Conservation (phyloP, 2,888 invertebrate genomes). For the Microctonus hyperodae region DNA sequence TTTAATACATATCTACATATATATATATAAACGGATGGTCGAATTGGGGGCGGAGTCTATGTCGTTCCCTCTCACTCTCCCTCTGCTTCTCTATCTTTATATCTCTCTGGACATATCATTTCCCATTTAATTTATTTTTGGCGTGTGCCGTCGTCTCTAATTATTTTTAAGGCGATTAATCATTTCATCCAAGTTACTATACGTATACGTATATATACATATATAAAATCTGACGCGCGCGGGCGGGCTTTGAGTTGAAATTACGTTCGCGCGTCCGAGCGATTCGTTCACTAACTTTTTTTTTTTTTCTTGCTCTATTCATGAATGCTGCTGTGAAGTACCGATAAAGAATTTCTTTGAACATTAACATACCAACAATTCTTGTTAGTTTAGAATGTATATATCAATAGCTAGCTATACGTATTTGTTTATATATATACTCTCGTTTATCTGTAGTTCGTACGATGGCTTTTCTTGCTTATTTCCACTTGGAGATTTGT, state of each 20-base stretch:
- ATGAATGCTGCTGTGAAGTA: neutral
- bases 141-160: conserved; percentile 33
- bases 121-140: conserved; percentile 39
- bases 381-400: too few species aligned
- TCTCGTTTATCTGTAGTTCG: too few species aligned
- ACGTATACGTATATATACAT: conserved; percentile 13
- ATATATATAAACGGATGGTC: neutral
- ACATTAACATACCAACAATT: too few species aligned
- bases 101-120: conserved; percentile 26
- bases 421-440: too few species aligned
- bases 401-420: too few species aligned
- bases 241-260: conserved; percentile 33
- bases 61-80: neutral
- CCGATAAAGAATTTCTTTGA: conserved; percentile 21
- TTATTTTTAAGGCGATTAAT: conserved; percentile 43
- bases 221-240: conserved; percentile 1
- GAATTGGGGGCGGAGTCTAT: neutral
- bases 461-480: too few species aligned
- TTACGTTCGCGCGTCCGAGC: conserved; percentile 27
- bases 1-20: too few species aligned
- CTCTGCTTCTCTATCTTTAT: neutral
- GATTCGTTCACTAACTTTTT: neutral
- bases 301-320: neutral
- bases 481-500: conserved; percentile 35
- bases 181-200: conserved; percentile 31